Evolutionary conservation across 2,113 vertebrate species (phyloP).

Genomic region (Leucopsar rothschildi): DNA sequence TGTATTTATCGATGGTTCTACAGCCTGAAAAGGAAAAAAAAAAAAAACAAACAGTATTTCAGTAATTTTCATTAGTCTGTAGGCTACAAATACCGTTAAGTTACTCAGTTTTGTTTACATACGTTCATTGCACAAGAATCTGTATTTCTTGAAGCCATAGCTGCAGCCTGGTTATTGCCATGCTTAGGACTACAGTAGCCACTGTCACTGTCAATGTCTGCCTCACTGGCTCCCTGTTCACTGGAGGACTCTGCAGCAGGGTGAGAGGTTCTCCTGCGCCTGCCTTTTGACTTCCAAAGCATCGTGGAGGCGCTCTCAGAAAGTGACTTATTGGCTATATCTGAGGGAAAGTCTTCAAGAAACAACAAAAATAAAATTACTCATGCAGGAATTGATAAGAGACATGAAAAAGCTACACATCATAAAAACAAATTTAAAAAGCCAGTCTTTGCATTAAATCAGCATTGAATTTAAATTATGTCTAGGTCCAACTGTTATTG

Average conservation of each 20-base stretch:
- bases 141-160: slow-evolving; percentile 62
- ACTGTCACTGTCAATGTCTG: slow-evolving; percentile 96
- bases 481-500: neutral
- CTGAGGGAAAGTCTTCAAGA: slow-evolving; percentile 88
- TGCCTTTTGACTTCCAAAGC: slow-evolving; percentile 87
- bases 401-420: neutral
- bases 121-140: slow-evolving; percentile 72
- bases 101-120: slow-evolving; percentile 16
- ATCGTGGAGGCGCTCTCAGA: slow-evolving; percentile 78
- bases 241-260: slow-evolving; percentile 85
- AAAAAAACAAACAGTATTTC: neutral
- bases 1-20: slow-evolving; percentile 83
- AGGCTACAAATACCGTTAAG: neutral
- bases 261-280: slow-evolving; percentile 84
- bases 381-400: neutral
- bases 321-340: slow-evolving; percentile 83
- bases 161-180: slow-evolving; percentile 77
- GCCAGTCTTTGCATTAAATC: neutral
- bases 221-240: slow-evolving; percentile 91
- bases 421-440: neutral
- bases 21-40: slow-evolving; percentile 72
- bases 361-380: neutral
- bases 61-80: neutral
- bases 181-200: slow-evolving; percentile 97
- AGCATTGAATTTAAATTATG: neutral